These are phyloP conservation scores for Penaeus japonicus DNA, from an alignment of 1,140 invertebrate genomes.

Conservation along the genomic window DNA sequence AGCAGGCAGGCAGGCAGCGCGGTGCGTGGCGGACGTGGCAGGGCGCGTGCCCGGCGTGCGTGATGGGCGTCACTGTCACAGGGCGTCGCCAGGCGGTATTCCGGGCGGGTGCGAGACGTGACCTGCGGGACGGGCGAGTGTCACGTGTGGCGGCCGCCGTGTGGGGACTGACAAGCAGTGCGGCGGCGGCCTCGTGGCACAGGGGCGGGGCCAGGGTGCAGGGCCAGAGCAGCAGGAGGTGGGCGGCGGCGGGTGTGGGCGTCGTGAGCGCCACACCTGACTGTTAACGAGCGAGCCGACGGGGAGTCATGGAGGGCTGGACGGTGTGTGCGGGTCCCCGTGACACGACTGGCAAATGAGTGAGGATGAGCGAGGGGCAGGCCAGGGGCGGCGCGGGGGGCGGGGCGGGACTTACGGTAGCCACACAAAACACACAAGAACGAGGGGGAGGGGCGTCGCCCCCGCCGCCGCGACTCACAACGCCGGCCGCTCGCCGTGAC, in stretches of 20 bases:
- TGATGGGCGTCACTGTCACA: conserved; percentile 47
- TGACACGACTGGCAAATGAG: conserved; percentile 55
- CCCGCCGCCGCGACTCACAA: conserved; percentile 32
- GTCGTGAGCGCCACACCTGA: conserved; percentile 42
- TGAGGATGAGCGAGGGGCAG: conserved; percentile 43
- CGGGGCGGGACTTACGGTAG: conserved; percentile 23
- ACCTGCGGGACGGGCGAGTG: conserved; percentile 34
- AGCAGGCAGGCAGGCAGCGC: background rate
- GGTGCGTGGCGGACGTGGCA: conserved; percentile 42
- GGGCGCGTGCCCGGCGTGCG: conserved; percentile 44
- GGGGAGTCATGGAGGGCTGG: conserved; percentile 36
- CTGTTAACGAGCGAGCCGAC: conserved; percentile 32
- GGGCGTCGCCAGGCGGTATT: conserved; percentile 34
- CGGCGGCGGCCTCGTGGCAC: conserved; percentile 30
- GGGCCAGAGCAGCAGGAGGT: background rate
- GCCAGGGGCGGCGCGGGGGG: conserved; percentile 25
- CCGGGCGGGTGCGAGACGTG: conserved; percentile 41
- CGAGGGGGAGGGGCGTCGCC: conserved; percentile 52
- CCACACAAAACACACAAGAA: conserved; percentile 31
- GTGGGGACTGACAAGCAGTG: conserved; percentile 52
- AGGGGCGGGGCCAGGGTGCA: conserved; percentile 14
- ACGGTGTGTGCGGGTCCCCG: conserved; percentile 35
- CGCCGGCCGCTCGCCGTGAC: background rate
- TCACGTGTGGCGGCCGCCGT: conserved; percentile 40
- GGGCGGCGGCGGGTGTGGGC: conserved; percentile 27